Evolutionary conservation across 2,888 invertebrate genomes (phyloP), one percentile per base, ranked within the genome.

Genomic region (Dugesia japonica): DNA sequence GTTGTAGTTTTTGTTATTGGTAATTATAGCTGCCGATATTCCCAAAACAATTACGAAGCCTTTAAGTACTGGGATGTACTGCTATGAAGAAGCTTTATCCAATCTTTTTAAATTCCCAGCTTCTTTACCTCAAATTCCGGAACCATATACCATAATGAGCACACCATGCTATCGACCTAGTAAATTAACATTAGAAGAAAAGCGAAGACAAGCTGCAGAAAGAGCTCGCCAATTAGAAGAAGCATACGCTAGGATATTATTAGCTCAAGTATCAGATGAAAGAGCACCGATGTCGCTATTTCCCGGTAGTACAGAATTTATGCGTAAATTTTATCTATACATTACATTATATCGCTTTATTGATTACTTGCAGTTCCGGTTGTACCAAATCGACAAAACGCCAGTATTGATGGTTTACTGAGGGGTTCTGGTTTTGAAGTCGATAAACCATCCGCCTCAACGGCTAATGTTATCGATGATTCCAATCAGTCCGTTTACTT

Each of bases 221-320:
- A 56, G 56, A 56, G 56, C 56, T n/a, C 56, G 56, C n/a, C 56
- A 56, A 56, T 23, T 56, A n/a, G 56, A 56, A 23, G 56, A 56
- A n/a, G 56, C 56, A 23, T 56, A 56, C n/a, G 56, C 56, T n/a
- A n/a, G 56, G 7, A 56, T 56, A 20, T n/a, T 56, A n/a, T n/a
- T 56, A 23, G 56, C 56, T 56, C 56, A 56, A 56, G 56, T 56
- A n/a, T 20, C 20, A 20, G 56, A 56, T 23, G 56, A 56, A 9
- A 4, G 56, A 20, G 56, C 56, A 20, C 56, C 56, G 7, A n/a
- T 56, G 56, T 56, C 56, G 7, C n/a, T 56, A 7, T 56, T 56
- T 56, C 56, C 56, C n/a, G 56, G 56, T 23, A 56, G 56, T n/a
- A 56, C 56, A 4, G 56, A 56, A 56, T 56, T 56, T n/a, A 56